Percentiles rank a stretch among this genome's conserved stretches.
These are phyloP conservation scores for Dendronephthya gigantea DNA, from an alignment of 64 coral and sea anemone genomes.

Conservation along the genomic window DNA sequence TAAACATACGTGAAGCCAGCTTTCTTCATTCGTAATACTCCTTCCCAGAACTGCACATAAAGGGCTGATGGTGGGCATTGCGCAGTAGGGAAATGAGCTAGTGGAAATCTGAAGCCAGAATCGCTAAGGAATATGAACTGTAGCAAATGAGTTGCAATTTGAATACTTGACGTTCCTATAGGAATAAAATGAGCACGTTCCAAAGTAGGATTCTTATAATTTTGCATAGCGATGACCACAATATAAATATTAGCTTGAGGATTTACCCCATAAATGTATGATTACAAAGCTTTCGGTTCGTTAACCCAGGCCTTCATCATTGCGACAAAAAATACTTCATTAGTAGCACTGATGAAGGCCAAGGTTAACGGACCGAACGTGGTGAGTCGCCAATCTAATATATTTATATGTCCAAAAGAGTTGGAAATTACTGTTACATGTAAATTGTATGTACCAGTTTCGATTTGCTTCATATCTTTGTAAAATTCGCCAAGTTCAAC, in stretches of 20 bases:
- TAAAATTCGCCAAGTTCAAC: background rate
- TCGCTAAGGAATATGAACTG: slow-evolving; percentile 45
- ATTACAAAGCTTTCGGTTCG: no score
- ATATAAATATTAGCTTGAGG: background rate
- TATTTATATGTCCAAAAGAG: background rate
- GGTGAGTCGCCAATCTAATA: background rate
- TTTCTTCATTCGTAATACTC: slow-evolving; percentile 26
- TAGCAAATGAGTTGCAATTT: slow-evolving; percentile 24
- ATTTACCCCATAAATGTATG: no score
- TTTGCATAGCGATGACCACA: background rate
- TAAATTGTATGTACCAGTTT: background rate
- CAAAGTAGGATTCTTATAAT: background rate
- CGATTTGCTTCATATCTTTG: background rate
- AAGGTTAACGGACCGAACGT: no score
- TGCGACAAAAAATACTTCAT: no score
- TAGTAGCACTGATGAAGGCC: no score
- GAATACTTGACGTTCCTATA: background rate
- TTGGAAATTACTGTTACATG: no score
- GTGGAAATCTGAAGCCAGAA: slow-evolving; percentile 30
- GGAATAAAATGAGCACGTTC: no score
- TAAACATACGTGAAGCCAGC: slow-evolving; percentile 24
- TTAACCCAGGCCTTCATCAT: no score
- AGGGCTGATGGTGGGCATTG: slow-evolving; percentile 22
- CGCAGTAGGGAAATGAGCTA: slow-evolving; percentile 24
- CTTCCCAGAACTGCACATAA: slow-evolving; percentile 32